Evolutionary conservation across 2,888 invertebrate genomes (phyloP).

Genomic region (Rapana venosa): DNA sequence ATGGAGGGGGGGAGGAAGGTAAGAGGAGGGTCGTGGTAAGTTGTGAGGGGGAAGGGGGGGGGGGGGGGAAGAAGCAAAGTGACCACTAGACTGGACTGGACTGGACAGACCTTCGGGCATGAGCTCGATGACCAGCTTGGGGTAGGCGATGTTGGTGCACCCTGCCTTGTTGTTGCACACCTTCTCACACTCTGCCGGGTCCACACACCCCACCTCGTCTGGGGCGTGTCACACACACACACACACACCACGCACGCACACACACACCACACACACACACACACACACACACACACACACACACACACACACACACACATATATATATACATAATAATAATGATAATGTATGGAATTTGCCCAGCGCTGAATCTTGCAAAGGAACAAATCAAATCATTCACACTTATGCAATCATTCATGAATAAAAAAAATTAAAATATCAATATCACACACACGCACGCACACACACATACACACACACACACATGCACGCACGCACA

Average conservation of each 20-base stretch:
- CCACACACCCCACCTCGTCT: slow-evolving; percentile 80
- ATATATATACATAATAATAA: not conserved
- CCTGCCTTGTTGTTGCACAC: slow-evolving; percentile 79
- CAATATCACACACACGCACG: not conserved
- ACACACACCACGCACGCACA: slow-evolving; percentile 9
- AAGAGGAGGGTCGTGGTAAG: too few relatives aligned
- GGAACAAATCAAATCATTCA: too few relatives aligned
- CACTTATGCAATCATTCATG: too few relatives aligned
- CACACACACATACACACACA: slow-evolving; percentile 18
- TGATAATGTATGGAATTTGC: too few relatives aligned
- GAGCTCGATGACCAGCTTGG: slow-evolving; percentile 79
- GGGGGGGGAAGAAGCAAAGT: not conserved
- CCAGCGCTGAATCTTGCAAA: too few relatives aligned
- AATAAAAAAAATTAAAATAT: too few relatives aligned
- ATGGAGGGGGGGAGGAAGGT: too few relatives aligned
- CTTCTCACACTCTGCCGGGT: slow-evolving; percentile 77
- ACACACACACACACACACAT: not conserved
- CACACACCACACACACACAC: not conserved
- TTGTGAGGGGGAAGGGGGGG: too few relatives aligned
- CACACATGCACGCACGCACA: not conserved
- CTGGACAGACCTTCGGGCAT: slow-evolving; percentile 75
- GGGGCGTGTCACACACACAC: slow-evolving; percentile 37
- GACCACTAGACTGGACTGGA: not conserved
- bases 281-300: not conserved
- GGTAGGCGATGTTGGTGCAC: slow-evolving; percentile 80